These are phyloP conservation scores for Caiman crocodilus DNA, from an alignment of 2,797 vertebrate species.

Conservation along the genomic window DNA sequence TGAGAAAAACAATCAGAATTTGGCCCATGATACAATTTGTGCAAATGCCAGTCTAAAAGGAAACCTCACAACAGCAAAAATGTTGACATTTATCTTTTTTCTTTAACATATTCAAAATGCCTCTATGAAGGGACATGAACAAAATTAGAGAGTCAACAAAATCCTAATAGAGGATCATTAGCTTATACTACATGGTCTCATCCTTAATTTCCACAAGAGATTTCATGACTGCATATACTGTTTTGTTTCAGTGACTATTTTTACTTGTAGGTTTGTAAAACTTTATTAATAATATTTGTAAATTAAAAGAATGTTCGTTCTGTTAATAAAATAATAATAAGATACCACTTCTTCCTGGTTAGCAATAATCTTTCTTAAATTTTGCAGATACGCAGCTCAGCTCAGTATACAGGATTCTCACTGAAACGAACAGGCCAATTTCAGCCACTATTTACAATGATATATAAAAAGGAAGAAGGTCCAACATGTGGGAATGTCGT, in stretches of 20 bases:
- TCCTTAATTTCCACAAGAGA: not conserved
- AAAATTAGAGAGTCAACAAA: not conserved
- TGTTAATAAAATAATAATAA: not conserved
- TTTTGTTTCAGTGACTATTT: not conserved
- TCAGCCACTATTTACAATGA: not conserved
- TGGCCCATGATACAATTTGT: not conserved
- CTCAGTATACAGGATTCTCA: not conserved
- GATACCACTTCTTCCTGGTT: not conserved
- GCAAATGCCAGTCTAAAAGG: not conserved
- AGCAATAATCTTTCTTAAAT: not conserved
- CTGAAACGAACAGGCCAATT: not conserved
- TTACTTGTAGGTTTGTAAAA: not conserved
- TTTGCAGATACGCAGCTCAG: not conserved
- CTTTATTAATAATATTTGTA: not conserved
- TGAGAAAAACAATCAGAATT: not conserved
- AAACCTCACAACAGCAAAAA: not conserved
- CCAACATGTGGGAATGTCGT: not conserved
- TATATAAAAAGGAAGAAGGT: not conserved
- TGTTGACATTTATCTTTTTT: not conserved
- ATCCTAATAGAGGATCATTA: not conserved
- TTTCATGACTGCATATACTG: not conserved
- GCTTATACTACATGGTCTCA: not conserved
- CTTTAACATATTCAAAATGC: not conserved
- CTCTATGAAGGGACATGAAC: not conserved
- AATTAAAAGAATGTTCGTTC: not conserved